Percentiles rank a stretch among this genome's conserved stretches.
phyloP scores from a whole-genome alignment of 2,113 vertebrate species.

The Hydropotes inermis region DNA sequence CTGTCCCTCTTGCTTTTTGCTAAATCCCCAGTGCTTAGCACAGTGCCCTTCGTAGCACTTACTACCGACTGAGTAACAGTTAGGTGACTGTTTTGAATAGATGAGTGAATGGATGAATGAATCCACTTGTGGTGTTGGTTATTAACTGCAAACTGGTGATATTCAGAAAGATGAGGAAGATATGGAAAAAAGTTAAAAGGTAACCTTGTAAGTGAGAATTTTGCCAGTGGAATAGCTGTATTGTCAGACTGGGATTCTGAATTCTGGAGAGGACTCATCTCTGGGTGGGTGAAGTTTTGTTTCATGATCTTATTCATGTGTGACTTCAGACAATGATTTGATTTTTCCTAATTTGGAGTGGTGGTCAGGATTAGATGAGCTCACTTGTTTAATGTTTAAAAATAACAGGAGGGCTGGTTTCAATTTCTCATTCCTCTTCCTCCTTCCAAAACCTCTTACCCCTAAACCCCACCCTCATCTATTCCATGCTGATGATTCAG shows the following conservation, averaged over 20 bases:
- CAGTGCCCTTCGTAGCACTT: not conserved
- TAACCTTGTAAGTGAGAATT: not conserved
- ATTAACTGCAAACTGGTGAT: not conserved
- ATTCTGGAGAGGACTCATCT: not conserved
- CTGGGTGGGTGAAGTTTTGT: not conserved
- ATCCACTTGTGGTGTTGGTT: not conserved
- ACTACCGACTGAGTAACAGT: not conserved
- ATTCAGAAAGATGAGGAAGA: not conserved
- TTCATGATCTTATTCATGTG: not conserved
- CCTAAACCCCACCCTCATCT: not conserved
- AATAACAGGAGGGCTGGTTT: constrained; percentile 14
- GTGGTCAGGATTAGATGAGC: not conserved
- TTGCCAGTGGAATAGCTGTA: not conserved
- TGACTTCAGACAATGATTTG: not conserved
- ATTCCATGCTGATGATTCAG: constrained; percentile 18
- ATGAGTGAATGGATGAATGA: not conserved
- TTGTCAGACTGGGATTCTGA: not conserved
- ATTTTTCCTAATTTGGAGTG: constrained; percentile 11
- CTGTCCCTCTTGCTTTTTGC: not conserved
- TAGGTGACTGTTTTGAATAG: not conserved
- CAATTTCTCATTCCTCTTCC: not conserved
- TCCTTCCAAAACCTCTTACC: constrained; percentile 22
- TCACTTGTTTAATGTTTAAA: constrained; percentile 12
- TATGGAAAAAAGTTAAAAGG: not conserved
- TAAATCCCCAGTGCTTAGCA: not conserved